Percentiles rank a stretch among this genome's conserved stretches.
Conservation (phyloP, 1,140 invertebrate species). For the Brachystomella parvula region DNA sequence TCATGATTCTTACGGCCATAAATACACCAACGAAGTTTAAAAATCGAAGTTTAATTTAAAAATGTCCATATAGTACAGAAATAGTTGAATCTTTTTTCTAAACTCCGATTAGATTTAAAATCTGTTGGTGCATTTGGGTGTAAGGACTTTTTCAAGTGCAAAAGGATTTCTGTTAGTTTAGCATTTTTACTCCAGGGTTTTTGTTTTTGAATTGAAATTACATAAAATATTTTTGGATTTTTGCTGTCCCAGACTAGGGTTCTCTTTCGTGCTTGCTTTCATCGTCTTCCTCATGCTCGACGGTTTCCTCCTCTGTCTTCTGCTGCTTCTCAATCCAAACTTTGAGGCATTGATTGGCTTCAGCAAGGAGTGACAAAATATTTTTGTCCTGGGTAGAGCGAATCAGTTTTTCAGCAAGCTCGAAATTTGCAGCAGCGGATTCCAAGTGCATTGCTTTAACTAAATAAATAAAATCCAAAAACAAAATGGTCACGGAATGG, state of each 20-base stretch:
- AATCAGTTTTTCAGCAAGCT: conserved; percentile 24
- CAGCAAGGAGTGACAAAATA: conserved; percentile 21
- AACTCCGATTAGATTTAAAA: too few relatives aligned
- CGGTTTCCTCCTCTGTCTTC: neutral
- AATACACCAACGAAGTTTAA: too few relatives aligned
- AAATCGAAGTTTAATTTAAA: too few relatives aligned
- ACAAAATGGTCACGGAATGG: neutral
- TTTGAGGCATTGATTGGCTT: conserved; percentile 36
- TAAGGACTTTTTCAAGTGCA: neutral
- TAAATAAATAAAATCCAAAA: conserved; percentile 22
- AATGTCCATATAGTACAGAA: too few relatives aligned
- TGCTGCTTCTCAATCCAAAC: conserved; percentile 31
- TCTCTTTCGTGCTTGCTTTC: neutral
- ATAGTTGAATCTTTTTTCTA: too few relatives aligned
- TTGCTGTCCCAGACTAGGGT: neutral
- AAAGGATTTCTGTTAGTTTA: neutral
- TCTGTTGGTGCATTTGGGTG: too few relatives aligned
- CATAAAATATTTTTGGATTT: neutral
- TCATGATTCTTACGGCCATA: too few relatives aligned
- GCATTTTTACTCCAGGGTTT: neutral
- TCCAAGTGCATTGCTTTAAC: conserved; percentile 30
- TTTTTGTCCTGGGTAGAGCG: conserved; percentile 17
- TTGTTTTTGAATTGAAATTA: neutral
- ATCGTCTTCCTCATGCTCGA: neutral
- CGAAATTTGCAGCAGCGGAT: conserved; percentile 19